These are phyloP conservation scores for Sinocyclocheilus rhinocerous DNA, from an alignment of 2,113 vertebrate genomes.

Conservation along the genomic window DNA sequence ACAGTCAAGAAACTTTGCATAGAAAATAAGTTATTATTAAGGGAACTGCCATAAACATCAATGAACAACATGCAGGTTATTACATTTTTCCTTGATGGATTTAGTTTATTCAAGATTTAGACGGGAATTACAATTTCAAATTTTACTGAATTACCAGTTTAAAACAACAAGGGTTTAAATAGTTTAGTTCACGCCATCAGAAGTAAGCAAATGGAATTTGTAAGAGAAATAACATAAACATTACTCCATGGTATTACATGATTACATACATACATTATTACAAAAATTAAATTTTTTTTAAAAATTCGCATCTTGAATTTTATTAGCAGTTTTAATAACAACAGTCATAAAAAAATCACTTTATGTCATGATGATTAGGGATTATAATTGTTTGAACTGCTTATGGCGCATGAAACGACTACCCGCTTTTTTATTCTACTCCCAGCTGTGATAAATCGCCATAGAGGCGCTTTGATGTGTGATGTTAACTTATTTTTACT, in stretches of 20 bases:
- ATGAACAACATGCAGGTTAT: background rate
- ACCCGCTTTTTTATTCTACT: constrained; percentile 22
- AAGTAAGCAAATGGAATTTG: background rate
- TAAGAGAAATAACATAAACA: background rate
- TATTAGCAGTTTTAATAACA: background rate
- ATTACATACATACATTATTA: no score
- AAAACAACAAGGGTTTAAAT: background rate
- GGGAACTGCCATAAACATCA: background rate
- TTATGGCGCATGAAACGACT: constrained; percentile 46
- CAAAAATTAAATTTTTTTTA: background rate
- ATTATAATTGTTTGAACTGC: constrained; percentile 41
- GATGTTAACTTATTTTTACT: constrained; percentile 59
- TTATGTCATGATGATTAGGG: constrained; percentile 6
- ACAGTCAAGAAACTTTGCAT: constrained; percentile 19
- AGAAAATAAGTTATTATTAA: background rate
- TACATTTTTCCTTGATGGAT: background rate
- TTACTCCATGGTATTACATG: no score
- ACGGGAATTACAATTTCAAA: background rate
- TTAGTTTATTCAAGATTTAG: background rate
- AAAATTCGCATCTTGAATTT: background rate
- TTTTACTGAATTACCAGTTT: background rate
- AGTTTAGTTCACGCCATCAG: background rate
- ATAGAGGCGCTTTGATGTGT: constrained; percentile 58
- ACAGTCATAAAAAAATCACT: background rate
- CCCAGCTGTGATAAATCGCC: constrained; percentile 56